These are phyloP conservation scores for Anthophora plumipes DNA, from an alignment of 2,888 invertebrate genomes.

Conservation along the genomic window DNA sequence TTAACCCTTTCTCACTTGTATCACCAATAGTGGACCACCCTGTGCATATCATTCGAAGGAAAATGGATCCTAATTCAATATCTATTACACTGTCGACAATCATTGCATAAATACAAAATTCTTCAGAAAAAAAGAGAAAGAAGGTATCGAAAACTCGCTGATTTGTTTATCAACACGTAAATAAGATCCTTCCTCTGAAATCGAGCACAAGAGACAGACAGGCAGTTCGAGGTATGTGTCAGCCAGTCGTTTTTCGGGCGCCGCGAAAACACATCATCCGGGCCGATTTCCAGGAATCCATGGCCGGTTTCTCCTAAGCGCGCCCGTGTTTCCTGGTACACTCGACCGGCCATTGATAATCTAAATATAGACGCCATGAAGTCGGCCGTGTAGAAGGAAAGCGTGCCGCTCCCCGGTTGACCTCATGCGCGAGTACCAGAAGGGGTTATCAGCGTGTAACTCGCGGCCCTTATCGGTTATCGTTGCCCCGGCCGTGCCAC, in stretches of 20 bases:
- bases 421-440: slow-evolving; percentile 57
- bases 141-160: too few relatives aligned
- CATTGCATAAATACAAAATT: too few relatives aligned
- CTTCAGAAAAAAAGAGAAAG: too few relatives aligned
- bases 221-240: too few relatives aligned
- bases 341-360: slow-evolving; percentile 65
- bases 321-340: slow-evolving; percentile 57
- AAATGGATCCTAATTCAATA: too few relatives aligned
- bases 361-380: slow-evolving; percentile 67
- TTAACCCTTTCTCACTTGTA: too few relatives aligned
- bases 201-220: too few relatives aligned
- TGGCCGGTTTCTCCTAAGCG: slow-evolving; percentile 45
- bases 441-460: slow-evolving; percentile 65
- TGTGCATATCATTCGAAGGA: too few relatives aligned
- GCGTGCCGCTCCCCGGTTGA: slow-evolving; percentile 66
- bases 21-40: too few relatives aligned
- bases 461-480: slow-evolving; percentile 63
- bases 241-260: not conserved
- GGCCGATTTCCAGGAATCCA: slow-evolving; percentile 50
- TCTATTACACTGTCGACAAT: too few relatives aligned
- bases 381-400: slow-evolving; percentile 59
- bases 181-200: too few relatives aligned
- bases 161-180: too few relatives aligned
- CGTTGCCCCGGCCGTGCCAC: slow-evolving; percentile 30
- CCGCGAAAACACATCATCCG: slow-evolving; percentile 7